Conservation (phyloP, 2,797 vertebrate species). For the Simalia tracyae region DNA sequence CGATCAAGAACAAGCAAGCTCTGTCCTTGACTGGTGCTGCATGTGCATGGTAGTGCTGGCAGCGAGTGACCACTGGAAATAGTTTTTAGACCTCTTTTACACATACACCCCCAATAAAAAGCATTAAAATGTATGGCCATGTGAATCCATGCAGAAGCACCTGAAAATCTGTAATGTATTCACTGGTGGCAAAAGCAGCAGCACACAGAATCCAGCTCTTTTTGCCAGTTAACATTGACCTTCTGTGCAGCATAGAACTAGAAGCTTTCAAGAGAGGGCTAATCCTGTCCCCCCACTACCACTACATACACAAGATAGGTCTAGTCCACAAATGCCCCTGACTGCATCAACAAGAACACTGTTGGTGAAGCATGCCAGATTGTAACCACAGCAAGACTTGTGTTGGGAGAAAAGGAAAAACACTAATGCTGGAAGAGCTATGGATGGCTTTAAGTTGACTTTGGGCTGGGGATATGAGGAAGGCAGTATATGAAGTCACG, state of each 20-base stretch:
- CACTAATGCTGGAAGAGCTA: background rate
- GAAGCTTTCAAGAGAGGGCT: background rate
- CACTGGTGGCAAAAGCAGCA: background rate
- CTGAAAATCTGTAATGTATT: background rate
- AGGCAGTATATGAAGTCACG: background rate
- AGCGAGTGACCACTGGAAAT: background rate
- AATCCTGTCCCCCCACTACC: background rate
- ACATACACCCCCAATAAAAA: background rate
- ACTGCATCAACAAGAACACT: background rate
- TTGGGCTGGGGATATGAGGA: background rate
- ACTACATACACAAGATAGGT: background rate
- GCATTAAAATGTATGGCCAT: background rate
- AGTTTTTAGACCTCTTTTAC: background rate
- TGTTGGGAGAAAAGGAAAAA: background rate
- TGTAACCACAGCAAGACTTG: background rate
- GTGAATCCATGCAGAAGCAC: background rate
- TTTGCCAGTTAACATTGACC: background rate
- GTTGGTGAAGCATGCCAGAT: background rate
- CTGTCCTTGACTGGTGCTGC: background rate
- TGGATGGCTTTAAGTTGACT: background rate
- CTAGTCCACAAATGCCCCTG: background rate
- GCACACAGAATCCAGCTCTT: background rate
- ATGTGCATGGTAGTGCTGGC: background rate
- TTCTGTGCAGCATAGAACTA: background rate
- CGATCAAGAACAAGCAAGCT: background rate